These are phyloP conservation scores for Alsophila aescularia DNA, from an alignment of 2,888 invertebrate genomes.

Conservation along the genomic window DNA sequence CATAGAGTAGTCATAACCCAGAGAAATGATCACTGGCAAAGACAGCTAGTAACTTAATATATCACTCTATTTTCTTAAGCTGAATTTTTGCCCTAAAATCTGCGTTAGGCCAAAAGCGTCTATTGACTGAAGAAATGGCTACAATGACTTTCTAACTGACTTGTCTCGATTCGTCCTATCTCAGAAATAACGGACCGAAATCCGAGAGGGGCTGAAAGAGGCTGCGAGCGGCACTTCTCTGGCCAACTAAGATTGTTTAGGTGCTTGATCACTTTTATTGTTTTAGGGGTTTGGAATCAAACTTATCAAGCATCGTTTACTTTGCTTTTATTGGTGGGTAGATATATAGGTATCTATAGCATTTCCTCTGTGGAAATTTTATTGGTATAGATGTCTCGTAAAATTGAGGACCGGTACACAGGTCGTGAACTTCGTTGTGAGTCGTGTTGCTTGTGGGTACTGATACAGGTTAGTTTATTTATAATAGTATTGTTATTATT, in stretches of 20 bases:
- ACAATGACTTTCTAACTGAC: conserved; percentile 1
- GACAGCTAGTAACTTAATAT: too few relatives aligned
- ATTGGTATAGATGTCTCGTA: too few relatives aligned
- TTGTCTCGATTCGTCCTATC: conserved; percentile 10
- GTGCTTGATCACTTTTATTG: conserved; percentile 14
- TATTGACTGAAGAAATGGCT: conserved; percentile 1
- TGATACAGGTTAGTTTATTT: too few relatives aligned
- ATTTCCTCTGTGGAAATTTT: too few relatives aligned
- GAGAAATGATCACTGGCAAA: too few relatives aligned
- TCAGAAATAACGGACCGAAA: not conserved
- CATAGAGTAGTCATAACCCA: too few relatives aligned
- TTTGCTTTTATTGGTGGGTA: conserved; percentile 16
- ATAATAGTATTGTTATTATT: too few relatives aligned
- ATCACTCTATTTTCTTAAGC: too few relatives aligned
- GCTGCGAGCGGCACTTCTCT: not conserved
- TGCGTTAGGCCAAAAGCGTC: not conserved
- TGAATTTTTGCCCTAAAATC: too few relatives aligned
- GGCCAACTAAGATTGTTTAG: not conserved
- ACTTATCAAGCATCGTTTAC: conserved; percentile 10
- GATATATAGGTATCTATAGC: not conserved
- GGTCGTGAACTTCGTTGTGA: too few relatives aligned
- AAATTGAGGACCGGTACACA: too few relatives aligned
- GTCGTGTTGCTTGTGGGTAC: too few relatives aligned
- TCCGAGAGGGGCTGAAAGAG: not conserved
- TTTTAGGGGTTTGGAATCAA: conserved; percentile 10